phyloP scores from a whole-genome alignment of 1,140 invertebrate species.

The Monochamus saltuarius region DNA sequence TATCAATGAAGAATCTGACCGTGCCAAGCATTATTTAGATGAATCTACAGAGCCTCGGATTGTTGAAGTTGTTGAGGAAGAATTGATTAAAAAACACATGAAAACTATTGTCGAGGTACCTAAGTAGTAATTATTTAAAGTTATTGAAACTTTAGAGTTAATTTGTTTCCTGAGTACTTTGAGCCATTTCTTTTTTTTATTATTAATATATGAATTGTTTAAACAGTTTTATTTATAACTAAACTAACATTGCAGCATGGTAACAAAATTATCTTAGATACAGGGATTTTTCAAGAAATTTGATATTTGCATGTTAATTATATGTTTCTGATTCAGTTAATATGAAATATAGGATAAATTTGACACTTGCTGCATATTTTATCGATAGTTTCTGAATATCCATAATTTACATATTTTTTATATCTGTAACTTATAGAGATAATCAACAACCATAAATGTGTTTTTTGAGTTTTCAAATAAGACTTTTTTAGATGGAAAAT shows the following conservation, averaged over 20 bases:
- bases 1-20: slow-evolving; percentile 95
- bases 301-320: no score
- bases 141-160: background rate
- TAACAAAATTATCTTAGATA: background rate
- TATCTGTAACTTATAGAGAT: background rate
- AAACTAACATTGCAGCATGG: background rate
- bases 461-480: background rate
- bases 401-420: no score
- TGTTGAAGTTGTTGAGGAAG: slow-evolving; percentile 95
- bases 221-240: slow-evolving; percentile 3
- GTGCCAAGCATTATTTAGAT: slow-evolving; percentile 97
- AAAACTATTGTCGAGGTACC: slow-evolving; percentile 97
- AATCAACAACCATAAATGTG: slow-evolving; percentile 15
- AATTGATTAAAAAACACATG: slow-evolving; percentile 98
- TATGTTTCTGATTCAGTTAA: no score
- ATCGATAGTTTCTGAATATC: no score
- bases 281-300: no score
- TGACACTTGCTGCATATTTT: no score
- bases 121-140: slow-evolving; percentile 23
- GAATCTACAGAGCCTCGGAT: slow-evolving; percentile 94
- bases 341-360: no score
- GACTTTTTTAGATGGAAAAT: slow-evolving; percentile 86
- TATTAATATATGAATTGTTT: background rate
- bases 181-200: background rate
- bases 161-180: background rate